Percentiles rank a stretch among this genome's conserved stretches.
Conservation (phyloP, 2,888 invertebrate species). For the Catocala nupta region DNA sequence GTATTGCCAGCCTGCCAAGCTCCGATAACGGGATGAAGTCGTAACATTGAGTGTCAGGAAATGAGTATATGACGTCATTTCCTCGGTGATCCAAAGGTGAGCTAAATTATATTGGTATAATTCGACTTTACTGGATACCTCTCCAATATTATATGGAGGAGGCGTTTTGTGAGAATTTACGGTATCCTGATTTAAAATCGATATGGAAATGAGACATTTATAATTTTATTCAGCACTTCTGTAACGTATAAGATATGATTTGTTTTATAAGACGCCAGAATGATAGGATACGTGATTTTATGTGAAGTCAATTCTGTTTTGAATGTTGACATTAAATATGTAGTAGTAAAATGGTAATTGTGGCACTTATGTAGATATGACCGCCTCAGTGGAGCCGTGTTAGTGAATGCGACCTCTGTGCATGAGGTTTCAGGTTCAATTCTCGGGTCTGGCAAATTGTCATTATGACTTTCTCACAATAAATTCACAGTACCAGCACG, state of each 20-base stretch:
- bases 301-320: too few relatives aligned
- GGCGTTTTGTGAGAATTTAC: constrained; percentile 25
- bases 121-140: constrained; percentile 36
- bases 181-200: constrained; percentile 32
- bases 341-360: too few relatives aligned
- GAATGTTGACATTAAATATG: too few relatives aligned
- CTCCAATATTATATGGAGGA: constrained; percentile 18
- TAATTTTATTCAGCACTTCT: constrained; percentile 17
- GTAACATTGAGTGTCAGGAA: constrained; percentile 63
- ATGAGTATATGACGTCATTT: constrained; percentile 54
- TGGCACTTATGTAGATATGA: too few relatives aligned
- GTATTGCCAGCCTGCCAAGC: constrained; percentile 56
- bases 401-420: too few relatives aligned
- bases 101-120: constrained; percentile 44
- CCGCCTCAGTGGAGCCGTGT: too few relatives aligned
- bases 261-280: neutral
- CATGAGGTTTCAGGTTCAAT: too few relatives aligned
- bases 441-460: too few relatives aligned
- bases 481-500: too few relatives aligned
- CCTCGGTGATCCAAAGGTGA: constrained; percentile 44
- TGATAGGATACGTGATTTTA: neutral
- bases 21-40: constrained; percentile 66
- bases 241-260: constrained; percentile 4
- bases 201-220: constrained; percentile 10
- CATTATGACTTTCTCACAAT: too few relatives aligned